Evolutionary conservation across 2,797 vertebrate species (phyloP).

Genomic region (Hozukius guyotensis): DNA sequence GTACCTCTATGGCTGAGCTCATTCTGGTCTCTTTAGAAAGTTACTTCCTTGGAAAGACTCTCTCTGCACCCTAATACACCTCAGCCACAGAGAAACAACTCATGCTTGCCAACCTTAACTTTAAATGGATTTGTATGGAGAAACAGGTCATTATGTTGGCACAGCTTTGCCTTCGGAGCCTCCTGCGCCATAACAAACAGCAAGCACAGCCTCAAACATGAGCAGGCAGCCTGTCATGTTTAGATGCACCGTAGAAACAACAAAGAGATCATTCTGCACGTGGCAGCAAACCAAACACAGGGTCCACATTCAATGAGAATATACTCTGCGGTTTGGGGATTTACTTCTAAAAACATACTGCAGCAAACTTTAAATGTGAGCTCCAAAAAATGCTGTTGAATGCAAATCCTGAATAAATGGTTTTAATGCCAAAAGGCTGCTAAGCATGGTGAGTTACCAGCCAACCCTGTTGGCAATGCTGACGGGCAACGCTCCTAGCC

Average conservation of each 20-base stretch:
- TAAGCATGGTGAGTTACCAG: constrained; percentile 3
- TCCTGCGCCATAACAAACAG: constrained; percentile 33
- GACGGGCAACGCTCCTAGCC: neutral
- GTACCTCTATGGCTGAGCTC: constrained; percentile 4
- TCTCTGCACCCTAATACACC: constrained; percentile 51
- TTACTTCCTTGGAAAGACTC: constrained; percentile 38
- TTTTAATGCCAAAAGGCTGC: constrained; percentile 18
- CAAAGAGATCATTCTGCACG: neutral
- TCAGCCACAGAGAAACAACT: constrained; percentile 38
- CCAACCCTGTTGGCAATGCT: constrained; percentile 6
- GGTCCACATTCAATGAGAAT: neutral
- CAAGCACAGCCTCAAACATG: constrained; percentile 22
- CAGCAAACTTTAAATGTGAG: neutral
- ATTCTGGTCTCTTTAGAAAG: constrained; percentile 43
- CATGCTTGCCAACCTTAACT: constrained; percentile 38
- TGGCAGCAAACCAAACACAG: neutral
- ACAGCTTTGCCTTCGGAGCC: constrained; percentile 12
- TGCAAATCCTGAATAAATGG: neutral
- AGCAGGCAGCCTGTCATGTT: constrained; percentile 2
- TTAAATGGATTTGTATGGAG: constrained; percentile 44
- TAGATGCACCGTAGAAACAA: neutral
- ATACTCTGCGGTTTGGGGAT: neutral
- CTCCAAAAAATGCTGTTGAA: neutral
- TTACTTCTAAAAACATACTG: neutral
- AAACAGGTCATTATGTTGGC: constrained; percentile 50